These are phyloP conservation scores for Amyelois transitella DNA, from an alignment of 1,140 invertebrate genomes.

Conservation along the genomic window DNA sequence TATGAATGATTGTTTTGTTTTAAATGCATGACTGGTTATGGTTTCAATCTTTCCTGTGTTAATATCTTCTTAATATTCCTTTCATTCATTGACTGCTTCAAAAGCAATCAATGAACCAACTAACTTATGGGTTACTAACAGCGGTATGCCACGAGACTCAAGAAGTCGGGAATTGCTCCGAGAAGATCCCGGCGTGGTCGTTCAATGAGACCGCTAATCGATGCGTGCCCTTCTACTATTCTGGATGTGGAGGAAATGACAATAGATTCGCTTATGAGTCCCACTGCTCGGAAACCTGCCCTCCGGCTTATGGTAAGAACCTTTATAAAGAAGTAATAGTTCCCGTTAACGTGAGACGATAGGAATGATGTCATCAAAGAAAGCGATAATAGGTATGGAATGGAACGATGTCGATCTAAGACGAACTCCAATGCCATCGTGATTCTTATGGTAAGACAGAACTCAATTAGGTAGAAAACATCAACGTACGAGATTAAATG, in stretches of 20 bases:
- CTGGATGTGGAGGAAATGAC: slow-evolving; percentile 91
- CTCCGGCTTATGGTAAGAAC: slow-evolving; percentile 84
- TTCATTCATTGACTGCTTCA: slow-evolving; percentile 1
- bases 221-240: slow-evolving; percentile 96
- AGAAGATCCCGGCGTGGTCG: slow-evolving; percentile 87
- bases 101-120: slow-evolving; percentile 1
- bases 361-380: too few species aligned
- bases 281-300: slow-evolving; percentile 87
- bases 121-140: slow-evolving; percentile 43
- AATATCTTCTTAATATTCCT: background rate
- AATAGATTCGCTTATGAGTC: slow-evolving; percentile 89
- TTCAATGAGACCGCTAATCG: slow-evolving; percentile 89
- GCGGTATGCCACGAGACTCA: slow-evolving; percentile 88
- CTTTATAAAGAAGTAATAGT: too few species aligned
- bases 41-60: too few species aligned
- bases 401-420: too few species aligned
- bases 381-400: too few species aligned
- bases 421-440: too few species aligned
- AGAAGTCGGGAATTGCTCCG: slow-evolving; percentile 86
- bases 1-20: too few species aligned
- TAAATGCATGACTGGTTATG: too few species aligned
- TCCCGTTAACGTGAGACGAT: too few species aligned
- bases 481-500: too few species aligned
- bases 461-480: too few species aligned
- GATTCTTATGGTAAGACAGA: too few species aligned